Conservation (phyloP, 2,888 invertebrate species). For the Drosophila ustulata region DNA sequence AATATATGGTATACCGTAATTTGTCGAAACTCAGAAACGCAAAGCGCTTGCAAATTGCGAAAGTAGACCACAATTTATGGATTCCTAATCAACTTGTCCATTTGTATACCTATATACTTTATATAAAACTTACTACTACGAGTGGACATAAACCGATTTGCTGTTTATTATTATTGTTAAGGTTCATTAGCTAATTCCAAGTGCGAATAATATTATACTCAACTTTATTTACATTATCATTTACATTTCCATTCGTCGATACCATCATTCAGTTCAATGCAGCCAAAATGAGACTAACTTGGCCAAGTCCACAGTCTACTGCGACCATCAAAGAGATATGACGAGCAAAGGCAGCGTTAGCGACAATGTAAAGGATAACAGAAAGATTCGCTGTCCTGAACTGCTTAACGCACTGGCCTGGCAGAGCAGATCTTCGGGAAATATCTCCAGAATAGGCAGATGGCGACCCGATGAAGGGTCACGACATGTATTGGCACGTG, state of each 20-base stretch:
- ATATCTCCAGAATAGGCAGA: slow-evolving; percentile 90
- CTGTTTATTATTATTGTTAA: slow-evolving; percentile 61
- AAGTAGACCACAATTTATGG: slow-evolving; percentile 39
- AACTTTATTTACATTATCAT: slow-evolving; percentile 70
- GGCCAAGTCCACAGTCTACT: slow-evolving; percentile 44
- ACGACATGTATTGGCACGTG: slow-evolving; percentile 90
- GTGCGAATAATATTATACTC: slow-evolving; percentile 60
- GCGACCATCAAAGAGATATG: slow-evolving; percentile 82
- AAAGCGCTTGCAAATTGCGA: slow-evolving; percentile 39
- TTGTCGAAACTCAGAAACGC: slow-evolving; percentile 22
- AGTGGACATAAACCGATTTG: slow-evolving; percentile 78
- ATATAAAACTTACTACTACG: slow-evolving; percentile 71
- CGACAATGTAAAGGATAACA: slow-evolving; percentile 82
- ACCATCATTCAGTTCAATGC: slow-evolving; percentile 10
- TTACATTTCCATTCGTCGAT: slow-evolving; percentile 41
- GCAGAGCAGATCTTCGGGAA: slow-evolving; percentile 92
- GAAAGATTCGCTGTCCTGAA: slow-evolving; percentile 85
- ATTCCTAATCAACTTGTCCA: slow-evolving; percentile 41
- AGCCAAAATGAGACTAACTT: slow-evolving; percentile 31
- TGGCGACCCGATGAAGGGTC: slow-evolving; percentile 88
- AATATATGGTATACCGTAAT: background rate
- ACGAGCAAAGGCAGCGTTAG: slow-evolving; percentile 78
- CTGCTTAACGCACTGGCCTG: slow-evolving; percentile 94
- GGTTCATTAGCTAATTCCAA: slow-evolving; percentile 68
- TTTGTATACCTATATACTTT: slow-evolving; percentile 19